Evolutionary conservation across 2,113 vertebrate species (phyloP).

Genomic region (Felis chaus): DNA sequence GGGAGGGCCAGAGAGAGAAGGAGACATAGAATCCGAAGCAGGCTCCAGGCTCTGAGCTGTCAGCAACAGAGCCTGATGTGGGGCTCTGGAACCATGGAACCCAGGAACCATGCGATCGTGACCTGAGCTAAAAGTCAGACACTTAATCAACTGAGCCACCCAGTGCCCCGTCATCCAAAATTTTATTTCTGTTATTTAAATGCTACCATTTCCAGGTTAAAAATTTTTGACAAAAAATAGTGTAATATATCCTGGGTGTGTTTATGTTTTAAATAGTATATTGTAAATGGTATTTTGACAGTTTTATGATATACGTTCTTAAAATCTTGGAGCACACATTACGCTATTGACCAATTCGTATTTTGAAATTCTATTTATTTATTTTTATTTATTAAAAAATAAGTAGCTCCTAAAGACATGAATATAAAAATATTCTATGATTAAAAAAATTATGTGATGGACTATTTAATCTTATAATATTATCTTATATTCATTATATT

Average conservation of each 20-base stretch:
- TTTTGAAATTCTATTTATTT: neutral
- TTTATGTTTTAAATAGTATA: neutral
- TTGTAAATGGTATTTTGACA: neutral
- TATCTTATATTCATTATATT: neutral
- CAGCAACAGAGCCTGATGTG: too few relatives aligned
- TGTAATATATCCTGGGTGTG: neutral
- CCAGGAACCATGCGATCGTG: too few relatives aligned
- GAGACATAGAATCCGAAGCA: too few relatives aligned
- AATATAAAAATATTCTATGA: neutral
- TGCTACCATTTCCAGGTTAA: neutral
- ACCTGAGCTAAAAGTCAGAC: too few relatives aligned
- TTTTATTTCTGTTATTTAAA: neutral
- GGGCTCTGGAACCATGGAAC: too few relatives aligned
- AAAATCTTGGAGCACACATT: neutral
- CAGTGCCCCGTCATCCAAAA: neutral
- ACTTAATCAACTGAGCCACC: too few relatives aligned
- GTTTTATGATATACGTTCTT: neutral
- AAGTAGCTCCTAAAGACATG: neutral
- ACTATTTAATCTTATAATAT: neutral
- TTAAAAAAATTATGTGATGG: neutral
- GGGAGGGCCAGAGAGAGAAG: too few relatives aligned
- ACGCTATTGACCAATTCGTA: neutral
- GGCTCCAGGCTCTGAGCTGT: too few relatives aligned
- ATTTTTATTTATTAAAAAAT: neutral
- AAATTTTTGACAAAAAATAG: neutral